Evolutionary conservation across 2,888 invertebrate species (phyloP).

Genomic region (Dolichomitus sp.): DNA sequence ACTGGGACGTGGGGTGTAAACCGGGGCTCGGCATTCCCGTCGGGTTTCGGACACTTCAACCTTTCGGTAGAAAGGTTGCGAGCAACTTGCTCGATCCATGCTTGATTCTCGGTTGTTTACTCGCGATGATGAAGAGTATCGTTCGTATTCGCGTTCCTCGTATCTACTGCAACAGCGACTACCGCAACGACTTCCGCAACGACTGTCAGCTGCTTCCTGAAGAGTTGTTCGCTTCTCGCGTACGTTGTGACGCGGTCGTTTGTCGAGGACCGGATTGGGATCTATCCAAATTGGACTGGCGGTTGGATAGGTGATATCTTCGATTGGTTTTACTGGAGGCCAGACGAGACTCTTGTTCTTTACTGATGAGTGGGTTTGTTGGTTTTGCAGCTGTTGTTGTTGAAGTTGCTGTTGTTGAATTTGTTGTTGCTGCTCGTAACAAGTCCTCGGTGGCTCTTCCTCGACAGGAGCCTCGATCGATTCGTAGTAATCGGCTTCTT

Average conservation of each 20-base stretch:
- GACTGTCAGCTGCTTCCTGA: constrained; percentile 71
- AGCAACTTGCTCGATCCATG: constrained; percentile 82
- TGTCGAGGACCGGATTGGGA: constrained; percentile 80
- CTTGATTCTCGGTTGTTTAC: constrained; percentile 52
- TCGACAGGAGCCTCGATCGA: constrained; percentile 64
- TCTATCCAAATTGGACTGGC: constrained; percentile 84
- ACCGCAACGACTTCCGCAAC: constrained; percentile 64
- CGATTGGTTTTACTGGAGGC: constrained; percentile 83
- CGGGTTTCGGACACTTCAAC: constrained; percentile 77
- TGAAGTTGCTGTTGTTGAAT: neutral
- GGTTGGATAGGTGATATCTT: constrained; percentile 83
- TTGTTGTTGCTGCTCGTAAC: neutral
- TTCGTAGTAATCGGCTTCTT: constrained; percentile 76
- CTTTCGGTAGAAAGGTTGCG: constrained; percentile 79
- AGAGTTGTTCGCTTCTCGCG: constrained; percentile 79
- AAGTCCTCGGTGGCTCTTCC: neutral
- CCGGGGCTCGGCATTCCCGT: constrained; percentile 70
- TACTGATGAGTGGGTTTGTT: constrained; percentile 66
- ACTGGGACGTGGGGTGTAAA: constrained; percentile 75
- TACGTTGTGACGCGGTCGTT: constrained; percentile 74
- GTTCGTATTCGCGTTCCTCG: constrained; percentile 65
- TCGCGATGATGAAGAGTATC: constrained; percentile 53
- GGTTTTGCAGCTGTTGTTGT: neutral
- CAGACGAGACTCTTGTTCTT: constrained; percentile 79
- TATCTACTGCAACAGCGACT: constrained; percentile 64